A percentile compares a stretch with the other conserved stretches of the same genome.
Evolutionary conservation across 2,888 invertebrate species (phyloP).

Genomic region (Crioceris asparagi): DNA sequence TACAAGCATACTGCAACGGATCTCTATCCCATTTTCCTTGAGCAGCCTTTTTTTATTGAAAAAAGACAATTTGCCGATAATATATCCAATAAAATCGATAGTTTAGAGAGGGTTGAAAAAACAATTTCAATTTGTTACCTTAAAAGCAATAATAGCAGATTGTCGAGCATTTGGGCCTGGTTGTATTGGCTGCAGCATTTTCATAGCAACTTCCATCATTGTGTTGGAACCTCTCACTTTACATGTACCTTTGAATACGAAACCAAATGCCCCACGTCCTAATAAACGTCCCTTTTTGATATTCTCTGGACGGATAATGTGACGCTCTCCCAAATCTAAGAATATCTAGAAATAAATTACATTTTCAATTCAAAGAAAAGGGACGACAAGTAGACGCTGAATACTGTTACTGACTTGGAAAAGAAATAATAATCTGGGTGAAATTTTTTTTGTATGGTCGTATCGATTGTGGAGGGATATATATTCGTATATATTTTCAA

Average conservation of each 20-base stretch:
- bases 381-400: too few relatives aligned
- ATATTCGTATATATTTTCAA: too few relatives aligned
- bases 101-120: neutral
- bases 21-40: conserved; percentile 90
- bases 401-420: too few relatives aligned
- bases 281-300: conserved; percentile 65
- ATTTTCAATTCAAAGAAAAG: too few relatives aligned
- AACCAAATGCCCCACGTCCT: conserved; percentile 97
- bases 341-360: conserved; percentile 49
- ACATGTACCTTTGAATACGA: conserved; percentile 79
- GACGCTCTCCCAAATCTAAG: conserved; percentile 73
- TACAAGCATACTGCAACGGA: conserved; percentile 83
- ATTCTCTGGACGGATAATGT: conserved; percentile 72
- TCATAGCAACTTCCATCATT: conserved; percentile 74
- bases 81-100: neutral
- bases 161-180: conserved; percentile 62
- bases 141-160: conserved; percentile 45
- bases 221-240: conserved; percentile 46
- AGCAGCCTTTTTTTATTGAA: too few relatives aligned
- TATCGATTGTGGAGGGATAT: too few relatives aligned
- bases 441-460: too few relatives aligned
- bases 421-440: too few relatives aligned
- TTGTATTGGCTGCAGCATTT: conserved; percentile 90
- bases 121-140: conserved; percentile 16
- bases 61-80: neutral